Base-by-base conservation (phyloP, 2,888 invertebrate species). In the Aporophyla nigra region DNA sequence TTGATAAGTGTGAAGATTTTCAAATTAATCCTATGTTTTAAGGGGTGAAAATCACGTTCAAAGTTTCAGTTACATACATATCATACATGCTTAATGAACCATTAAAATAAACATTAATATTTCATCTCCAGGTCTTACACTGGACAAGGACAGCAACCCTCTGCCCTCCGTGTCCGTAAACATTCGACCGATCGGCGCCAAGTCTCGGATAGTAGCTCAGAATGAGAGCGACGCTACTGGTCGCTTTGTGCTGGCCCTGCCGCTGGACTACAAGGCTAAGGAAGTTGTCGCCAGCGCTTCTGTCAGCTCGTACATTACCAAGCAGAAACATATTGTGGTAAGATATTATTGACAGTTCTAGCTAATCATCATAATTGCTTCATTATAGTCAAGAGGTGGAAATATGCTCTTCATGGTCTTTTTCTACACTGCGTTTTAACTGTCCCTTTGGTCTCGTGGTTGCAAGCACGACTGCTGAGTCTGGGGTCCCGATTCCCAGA, bases 81-180 rank as follows among this genome's bases (percentile, higher is more conserved):
- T n/a, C n/a, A n/a, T n/a, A n/a, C n/a, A n/a, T n/a, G n/a, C n/a
- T n/a, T n/a, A n/a, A n/a, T n/a, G n/a, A n/a, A n/a, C n/a, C n/a
- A n/a, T n/a, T n/a, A n/a, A n/a, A n/a, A n/a, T n/a, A n/a, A n/a
- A n/a, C n/a, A n/a, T n/a, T n/a, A 5, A 49, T 21, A 66, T 21
- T n/a, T 43, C 4, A 19, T 56, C 67, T 87, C 7, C 90, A 97
- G 98, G 98, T 71, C 95, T 97, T 80, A 96, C 98, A 0, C 91
- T 97, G 49, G 98, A 98, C 91, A 92, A 92, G 76, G 93, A 94
- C 80, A 97, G 98, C 91, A 96, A 97, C 86, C 97, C 98, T 0
- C 92, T 98, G 1, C 79, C 93, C 2, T 93, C 95, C 69, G 97
- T 97, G 0, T 91, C 94, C 65, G 90, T 98, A 0, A 93, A 94